These are phyloP conservation scores for Chelon labrosus DNA, from an alignment of 2,797 vertebrate species.

Conservation along the genomic window DNA sequence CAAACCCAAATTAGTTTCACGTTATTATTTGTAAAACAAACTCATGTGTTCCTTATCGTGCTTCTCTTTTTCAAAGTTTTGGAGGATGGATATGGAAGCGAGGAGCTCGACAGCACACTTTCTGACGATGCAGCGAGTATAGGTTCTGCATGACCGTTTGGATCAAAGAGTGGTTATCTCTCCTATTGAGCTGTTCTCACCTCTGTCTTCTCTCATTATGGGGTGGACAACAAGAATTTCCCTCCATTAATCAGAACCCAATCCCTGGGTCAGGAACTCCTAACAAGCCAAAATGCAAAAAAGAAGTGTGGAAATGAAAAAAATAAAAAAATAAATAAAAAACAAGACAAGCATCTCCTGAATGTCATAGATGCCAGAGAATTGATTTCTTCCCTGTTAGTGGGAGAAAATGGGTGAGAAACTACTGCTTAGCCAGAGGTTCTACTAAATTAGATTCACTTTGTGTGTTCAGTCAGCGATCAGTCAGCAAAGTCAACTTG, in stretches of 20 bases:
- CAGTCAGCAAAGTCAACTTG: constrained; percentile 82
- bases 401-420: constrained; percentile 77
- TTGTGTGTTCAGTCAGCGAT: constrained; percentile 83
- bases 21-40: constrained; percentile 34
- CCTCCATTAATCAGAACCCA: constrained; percentile 90
- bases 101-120: constrained; percentile 87
- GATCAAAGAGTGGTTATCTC: constrained; percentile 96
- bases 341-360: constrained; percentile 75
- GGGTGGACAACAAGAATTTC: constrained; percentile 88
- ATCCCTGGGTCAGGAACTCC: constrained; percentile 84
- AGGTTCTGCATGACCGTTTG: constrained; percentile 92
- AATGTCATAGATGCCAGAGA: constrained; percentile 75
- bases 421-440: constrained; percentile 83
- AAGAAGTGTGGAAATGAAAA: constrained; percentile 49
- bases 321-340: constrained; percentile 48
- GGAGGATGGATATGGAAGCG: constrained; percentile 85
- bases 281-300: constrained; percentile 87
- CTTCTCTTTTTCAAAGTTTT: constrained; percentile 80
- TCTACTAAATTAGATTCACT: constrained; percentile 83
- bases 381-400: constrained; percentile 84
- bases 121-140: constrained; percentile 85
- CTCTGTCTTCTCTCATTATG: constrained; percentile 97
- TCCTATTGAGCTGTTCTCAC: constrained; percentile 97
- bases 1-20: constrained; percentile 31
- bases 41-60: background rate